Base-by-base conservation (phyloP, 2,888 invertebrate genomes). In the Xylota sylvarum region DNA sequence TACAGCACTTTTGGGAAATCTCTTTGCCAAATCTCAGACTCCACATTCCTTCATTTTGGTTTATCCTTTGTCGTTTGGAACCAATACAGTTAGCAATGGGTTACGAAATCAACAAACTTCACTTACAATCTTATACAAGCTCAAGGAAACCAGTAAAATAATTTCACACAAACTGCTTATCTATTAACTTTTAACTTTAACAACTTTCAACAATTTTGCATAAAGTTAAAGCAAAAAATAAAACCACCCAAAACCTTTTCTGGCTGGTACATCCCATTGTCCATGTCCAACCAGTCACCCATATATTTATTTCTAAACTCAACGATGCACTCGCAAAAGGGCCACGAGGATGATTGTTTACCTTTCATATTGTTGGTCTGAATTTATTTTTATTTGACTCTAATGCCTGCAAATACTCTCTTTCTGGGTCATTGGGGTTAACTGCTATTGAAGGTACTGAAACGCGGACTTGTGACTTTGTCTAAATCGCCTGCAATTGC, bases 391-490 rank as follows among this genome's bases (percentile, higher is more conserved):
- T 40, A 50, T 27, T 50, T 60, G 23, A 46, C 67, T 62, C 19
- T 35, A 14, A 23, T 56, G 62, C 52, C 40, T 35, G 40, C 14
- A 32, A 62, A 80, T 81, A 46, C 43, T 70, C 72, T 70, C 48
- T 70, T 81, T 86, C 62, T 86, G 69, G 86, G 86, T 86, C 82
- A 78, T 73, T 73, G 69, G 77, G 86, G 86, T 86, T 82, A 86
- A 86, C 86, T 82, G 72, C 82, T 78, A 86, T 86, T 78, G 67
- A 77, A 81, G 62, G 79, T 67, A 86, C 85, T 70, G 76, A 85
- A 58, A 82, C 50, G 76, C 40, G 73, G 56, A 9, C 67, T 58
- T 50, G 50, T 27, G 77, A 70, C 58, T 69, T 60, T 60, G 40
- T 65, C 50, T 52, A 40, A 43, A 12, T 35, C 60, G 40, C 79